These are phyloP conservation scores for Acanthurus tractus DNA, from an alignment of 2,797 vertebrate species.

Conservation along the genomic window DNA sequence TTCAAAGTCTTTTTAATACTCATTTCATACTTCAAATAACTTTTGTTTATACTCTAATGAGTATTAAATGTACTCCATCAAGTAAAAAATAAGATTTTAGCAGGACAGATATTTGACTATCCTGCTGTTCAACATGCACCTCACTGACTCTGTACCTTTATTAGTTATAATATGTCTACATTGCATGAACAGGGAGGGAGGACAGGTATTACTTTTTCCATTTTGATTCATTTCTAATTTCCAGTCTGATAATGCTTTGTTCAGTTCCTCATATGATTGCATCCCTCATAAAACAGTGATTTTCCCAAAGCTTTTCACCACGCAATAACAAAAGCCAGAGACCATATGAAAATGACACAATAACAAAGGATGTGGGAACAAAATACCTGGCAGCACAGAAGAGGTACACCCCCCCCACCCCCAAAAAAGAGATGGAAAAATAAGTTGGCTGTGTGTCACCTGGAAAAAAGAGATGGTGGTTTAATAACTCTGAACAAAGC, in stretches of 20 bases:
- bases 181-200: slow-evolving; percentile 17
- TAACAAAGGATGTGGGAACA: slow-evolving; percentile 58
- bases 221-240: slow-evolving; percentile 57
- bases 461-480: slow-evolving; percentile 66
- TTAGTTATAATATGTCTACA: slow-evolving; percentile 27
- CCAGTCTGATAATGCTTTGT: slow-evolving; percentile 49
- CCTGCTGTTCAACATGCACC: neutral
- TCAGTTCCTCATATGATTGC: slow-evolving; percentile 62
- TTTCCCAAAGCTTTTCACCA: slow-evolving; percentile 61
- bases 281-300: slow-evolving; percentile 55
- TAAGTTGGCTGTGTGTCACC: slow-evolving; percentile 66
- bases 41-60: no score
- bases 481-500: slow-evolving; percentile 81
- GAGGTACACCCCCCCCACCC: slow-evolving; percentile 30
- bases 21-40: no score
- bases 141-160: neutral
- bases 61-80: neutral
- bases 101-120: slow-evolving; percentile 17
- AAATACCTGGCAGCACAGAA: slow-evolving; percentile 60
- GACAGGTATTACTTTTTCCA: slow-evolving; percentile 42
- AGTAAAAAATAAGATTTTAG: slow-evolving; percentile 22
- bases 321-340: slow-evolving; percentile 62
- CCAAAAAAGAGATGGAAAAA: slow-evolving; percentile 52
- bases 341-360: slow-evolving; percentile 65
- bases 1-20: neutral